These are phyloP conservation scores for Ganaspis brasiliensis DNA, from an alignment of 2,888 invertebrate species.

Conservation along the genomic window DNA sequence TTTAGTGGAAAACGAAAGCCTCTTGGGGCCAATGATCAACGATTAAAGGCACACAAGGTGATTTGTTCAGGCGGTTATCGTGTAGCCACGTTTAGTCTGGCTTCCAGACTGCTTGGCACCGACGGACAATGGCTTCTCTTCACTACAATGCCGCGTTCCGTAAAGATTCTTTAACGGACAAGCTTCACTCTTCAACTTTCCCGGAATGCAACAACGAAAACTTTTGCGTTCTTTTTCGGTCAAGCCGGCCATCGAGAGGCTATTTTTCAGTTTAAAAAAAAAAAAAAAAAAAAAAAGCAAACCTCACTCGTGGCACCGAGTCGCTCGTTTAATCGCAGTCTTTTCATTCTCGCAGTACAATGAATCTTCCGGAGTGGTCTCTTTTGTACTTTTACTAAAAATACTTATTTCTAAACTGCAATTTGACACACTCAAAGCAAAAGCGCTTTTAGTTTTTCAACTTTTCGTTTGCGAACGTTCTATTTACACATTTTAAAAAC, in stretches of 20 bases:
- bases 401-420: conserved; percentile 31
- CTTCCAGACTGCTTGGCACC: conserved; percentile 74
- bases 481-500: too few relatives aligned
- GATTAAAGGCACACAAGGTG: neutral
- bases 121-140: conserved; percentile 67
- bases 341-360: conserved; percentile 41
- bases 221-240: conserved; percentile 41
- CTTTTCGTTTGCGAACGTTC: too few relatives aligned
- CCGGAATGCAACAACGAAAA: conserved; percentile 62
- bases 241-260: conserved; percentile 40
- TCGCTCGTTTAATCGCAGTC: conserved; percentile 35
- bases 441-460: neutral
- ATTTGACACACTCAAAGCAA: conserved; percentile 18
- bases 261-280: conserved; percentile 39
- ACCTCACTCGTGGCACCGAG: conserved; percentile 37
- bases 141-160: conserved; percentile 64
- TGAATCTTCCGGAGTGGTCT: conserved; percentile 35
- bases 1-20: conserved; percentile 7
- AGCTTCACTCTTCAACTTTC: conserved; percentile 64
- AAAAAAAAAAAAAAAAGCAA: conserved; percentile 15
- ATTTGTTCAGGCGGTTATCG: conserved; percentile 23
- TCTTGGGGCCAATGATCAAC: conserved; percentile 4
- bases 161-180: conserved; percentile 62
- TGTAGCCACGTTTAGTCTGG: conserved; percentile 6
- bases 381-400: conserved; percentile 33